Conservation (phyloP, 2,888 invertebrate species). For the Sinhomidia bicolor region DNA sequence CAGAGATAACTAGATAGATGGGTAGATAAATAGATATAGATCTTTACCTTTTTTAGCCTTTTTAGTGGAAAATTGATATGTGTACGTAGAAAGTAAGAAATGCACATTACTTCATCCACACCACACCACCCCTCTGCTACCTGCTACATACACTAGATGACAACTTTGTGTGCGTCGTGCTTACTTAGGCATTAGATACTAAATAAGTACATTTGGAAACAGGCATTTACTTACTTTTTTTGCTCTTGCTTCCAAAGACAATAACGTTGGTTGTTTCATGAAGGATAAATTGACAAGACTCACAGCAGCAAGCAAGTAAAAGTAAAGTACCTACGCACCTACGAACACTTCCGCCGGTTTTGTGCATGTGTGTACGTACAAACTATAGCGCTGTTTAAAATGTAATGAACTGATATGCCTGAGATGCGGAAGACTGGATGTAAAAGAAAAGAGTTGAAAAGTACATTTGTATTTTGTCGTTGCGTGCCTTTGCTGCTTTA, state of each 20-base stretch:
- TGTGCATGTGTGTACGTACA: neutral
- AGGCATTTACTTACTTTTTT: neutral
- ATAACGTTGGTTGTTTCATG: neutral
- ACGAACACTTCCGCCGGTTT: neutral
- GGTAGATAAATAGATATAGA: neutral
- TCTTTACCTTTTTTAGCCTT: neutral
- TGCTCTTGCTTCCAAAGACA: neutral
- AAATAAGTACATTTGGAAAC: neutral
- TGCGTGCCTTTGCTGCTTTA: neutral
- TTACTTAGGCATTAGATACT: slow-evolving; percentile 12
- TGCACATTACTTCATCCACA: neutral
- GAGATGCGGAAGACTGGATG: neutral
- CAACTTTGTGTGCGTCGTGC: neutral
- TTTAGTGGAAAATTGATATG: slow-evolving; percentile 11
- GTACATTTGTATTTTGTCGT: neutral
- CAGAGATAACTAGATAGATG: slow-evolving; percentile 19
- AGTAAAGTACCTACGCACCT: too few relatives aligned
- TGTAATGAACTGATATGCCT: slow-evolving; percentile 17
- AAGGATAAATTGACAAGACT: too few relatives aligned
- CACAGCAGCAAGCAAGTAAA: slow-evolving; percentile 41
- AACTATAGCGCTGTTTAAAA: slow-evolving; percentile 1
- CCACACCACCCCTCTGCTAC: too few relatives aligned
- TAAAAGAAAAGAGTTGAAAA: slow-evolving; percentile 12
- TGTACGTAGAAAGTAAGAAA: neutral
- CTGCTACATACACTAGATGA: neutral